Base-by-base conservation (phyloP, 2,113 vertebrate species). In the Engraulis encrasicolus region DNA sequence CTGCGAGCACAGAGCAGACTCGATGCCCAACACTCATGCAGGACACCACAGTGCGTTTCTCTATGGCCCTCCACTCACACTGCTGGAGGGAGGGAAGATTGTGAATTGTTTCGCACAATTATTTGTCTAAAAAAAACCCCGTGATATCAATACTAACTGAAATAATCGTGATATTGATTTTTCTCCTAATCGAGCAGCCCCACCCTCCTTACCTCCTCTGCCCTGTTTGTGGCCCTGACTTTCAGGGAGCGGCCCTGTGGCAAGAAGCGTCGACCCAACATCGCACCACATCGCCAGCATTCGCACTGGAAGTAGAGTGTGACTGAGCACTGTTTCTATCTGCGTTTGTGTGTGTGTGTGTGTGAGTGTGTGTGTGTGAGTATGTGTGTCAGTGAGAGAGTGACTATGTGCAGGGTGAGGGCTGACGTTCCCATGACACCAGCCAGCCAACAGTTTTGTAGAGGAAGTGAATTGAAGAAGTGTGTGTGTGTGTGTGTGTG, bases 181-280 rank as follows among this genome's bases (percentile, higher is more conserved):
- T n/a, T n/a, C n/a, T n/a, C n/a, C n/a, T n/a, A n/a, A n/a, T n/a
- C n/a, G n/a, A n/a, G n/a, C n/a, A n/a, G n/a, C n/a, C n/a, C n/a
- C n/a, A n/a, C n/a, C n/a, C n/a, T n/a, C 79, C 81, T 74, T 74
- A 91, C 90, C 90, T 90, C 89, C 78, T 78, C 81, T 36, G 58
- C 7, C 12, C 27, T 52, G 50, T 31, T 19, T 27, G 82, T 80
- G 81, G 78, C 86, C 19, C 80, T 88, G 81, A 89, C 82, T 80
- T 83, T 91, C 18, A 90, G 74, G 20, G 90, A 91, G 23, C 85
- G 50, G 20, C 61, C 82, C 74, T 89, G 88, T 7, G 81, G 81
- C 40, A 86, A 50, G 78, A 93, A 83, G 80, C 87, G 86, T 77
- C 88, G 86, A 84, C 78, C 74, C 81, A 90, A 71, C 89, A 89